Percentiles rank a stretch among this genome's conserved stretches.
phyloP scores from a whole-genome alignment of 2,797 vertebrate genomes.

The Ctenosaura bakeri region DNA sequence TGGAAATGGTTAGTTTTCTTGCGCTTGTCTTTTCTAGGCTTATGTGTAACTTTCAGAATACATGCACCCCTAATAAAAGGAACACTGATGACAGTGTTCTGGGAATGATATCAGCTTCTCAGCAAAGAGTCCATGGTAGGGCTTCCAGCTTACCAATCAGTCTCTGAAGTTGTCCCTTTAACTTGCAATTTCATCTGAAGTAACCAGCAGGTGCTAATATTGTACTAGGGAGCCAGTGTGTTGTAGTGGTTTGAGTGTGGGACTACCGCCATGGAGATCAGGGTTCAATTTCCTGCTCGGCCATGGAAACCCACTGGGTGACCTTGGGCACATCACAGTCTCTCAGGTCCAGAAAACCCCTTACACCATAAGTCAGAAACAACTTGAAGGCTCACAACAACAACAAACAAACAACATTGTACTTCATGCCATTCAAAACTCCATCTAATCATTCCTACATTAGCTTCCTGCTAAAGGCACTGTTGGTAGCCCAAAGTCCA shows the following conservation, averaged over 20 bases:
- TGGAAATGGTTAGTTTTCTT: no score
- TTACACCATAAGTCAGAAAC: no score
- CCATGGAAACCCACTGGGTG: no score
- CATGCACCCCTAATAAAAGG: neutral
- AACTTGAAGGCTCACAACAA: no score
- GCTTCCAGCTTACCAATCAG: neutral
- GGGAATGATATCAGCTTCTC: neutral
- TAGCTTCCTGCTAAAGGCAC: no score
- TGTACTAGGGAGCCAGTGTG: no score
- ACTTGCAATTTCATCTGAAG: neutral
- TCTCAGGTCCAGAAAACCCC: no score
- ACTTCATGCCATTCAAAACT: neutral
- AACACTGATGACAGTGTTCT: neutral
- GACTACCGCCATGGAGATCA: no score
- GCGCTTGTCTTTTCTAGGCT: neutral
- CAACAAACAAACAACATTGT: no score
- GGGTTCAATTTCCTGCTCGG: no score
- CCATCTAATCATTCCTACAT: neutral
- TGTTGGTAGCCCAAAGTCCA: neutral
- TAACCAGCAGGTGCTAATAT: neutral
- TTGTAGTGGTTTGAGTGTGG: no score
- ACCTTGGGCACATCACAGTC: no score
- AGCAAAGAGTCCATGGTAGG: neutral
- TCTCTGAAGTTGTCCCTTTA: neutral
- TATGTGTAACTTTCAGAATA: neutral